Base-by-base conservation (phyloP, 2,888 invertebrate species). In the Muschampia plurimacula region DNA sequence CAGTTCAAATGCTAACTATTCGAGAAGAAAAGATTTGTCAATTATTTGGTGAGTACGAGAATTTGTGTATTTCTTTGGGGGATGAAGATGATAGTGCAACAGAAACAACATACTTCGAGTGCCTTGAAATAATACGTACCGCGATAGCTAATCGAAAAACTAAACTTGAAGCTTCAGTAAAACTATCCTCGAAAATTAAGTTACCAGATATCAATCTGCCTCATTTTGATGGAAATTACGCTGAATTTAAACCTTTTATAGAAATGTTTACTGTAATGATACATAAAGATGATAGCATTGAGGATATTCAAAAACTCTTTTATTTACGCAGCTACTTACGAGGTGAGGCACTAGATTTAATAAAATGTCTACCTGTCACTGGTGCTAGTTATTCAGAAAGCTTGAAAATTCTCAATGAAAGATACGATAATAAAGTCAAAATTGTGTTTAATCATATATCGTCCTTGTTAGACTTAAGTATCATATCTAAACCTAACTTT, bases 321-420 rank as follows among this genome's bases (percentile, higher is more conserved):
- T 49, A 49, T 49, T 49, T 49, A 5, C 49, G 49, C n/a, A 49
- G 49, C 12, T 49, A 49, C 7, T 7, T 49, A 7, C 49, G 49
- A n/a, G 49, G 49, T 49, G 49, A 49, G n/a, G 49, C 49, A n/a
- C 49, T 49, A n/a, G 49, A n/a, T 49, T 49, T 49, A n/a, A 49
- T 49, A 4, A 49, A 49, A 49, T 49, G n/a, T 49, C 12, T 49
- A n/a, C 49, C 49, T n/a, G 49, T 49, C 2, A n/a, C n/a, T 7
- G 12, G 49, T 49, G 49, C 49, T 6, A 49, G 49, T 7, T 49
- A 49, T 49, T 4, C 49, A 3, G 49, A 49, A 49, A n/a, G 49
- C 12, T 49, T 49, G 4, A 49, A 49, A 6, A 49, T 49, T n/a
- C 49, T 49, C 13, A 4, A 49, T 4, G 49, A 49, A n/a, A n/a